Percentiles rank a stretch among this genome's conserved stretches.
Conservation (phyloP, 2,888 invertebrate species). For the Mesopsocus fuscifrons region DNA sequence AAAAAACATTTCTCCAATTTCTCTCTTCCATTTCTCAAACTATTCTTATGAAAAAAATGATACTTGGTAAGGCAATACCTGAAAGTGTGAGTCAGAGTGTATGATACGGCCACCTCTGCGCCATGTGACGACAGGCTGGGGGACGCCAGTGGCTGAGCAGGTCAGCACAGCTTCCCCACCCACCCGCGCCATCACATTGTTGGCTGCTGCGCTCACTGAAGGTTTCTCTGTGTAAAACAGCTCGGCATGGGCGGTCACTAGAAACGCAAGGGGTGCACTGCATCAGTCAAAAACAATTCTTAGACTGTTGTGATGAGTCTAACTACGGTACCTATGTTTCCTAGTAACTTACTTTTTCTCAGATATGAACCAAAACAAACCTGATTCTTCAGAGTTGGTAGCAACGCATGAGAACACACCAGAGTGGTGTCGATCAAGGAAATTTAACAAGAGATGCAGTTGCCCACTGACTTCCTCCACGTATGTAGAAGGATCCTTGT, state of each 20-base stretch:
- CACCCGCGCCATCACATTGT: slow-evolving; percentile 8
- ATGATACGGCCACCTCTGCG: slow-evolving; percentile 23
- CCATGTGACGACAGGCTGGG: slow-evolving; percentile 38
- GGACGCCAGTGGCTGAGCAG: slow-evolving; percentile 39
- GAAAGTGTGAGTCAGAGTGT: neutral
- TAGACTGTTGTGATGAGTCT: no score
- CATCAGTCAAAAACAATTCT: no score
- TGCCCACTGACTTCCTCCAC: slow-evolving; percentile 1
- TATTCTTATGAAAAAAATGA: no score
- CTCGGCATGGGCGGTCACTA: slow-evolving; percentile 10
- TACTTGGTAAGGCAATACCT: no score
- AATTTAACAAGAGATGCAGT: neutral
- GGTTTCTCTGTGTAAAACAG: slow-evolving; percentile 13
- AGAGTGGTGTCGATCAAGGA: slow-evolving; percentile 18
- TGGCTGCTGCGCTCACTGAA: slow-evolving; percentile 9
- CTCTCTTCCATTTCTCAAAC: no score
- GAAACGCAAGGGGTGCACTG: no score
- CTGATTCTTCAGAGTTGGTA: slow-evolving; percentile 20
- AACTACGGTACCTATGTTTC: neutral
- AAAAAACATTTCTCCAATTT: no score
- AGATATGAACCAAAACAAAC: neutral
- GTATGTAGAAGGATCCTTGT: neutral
- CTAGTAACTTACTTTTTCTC: neutral
- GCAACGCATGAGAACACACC: slow-evolving; percentile 29
- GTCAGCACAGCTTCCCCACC: slow-evolving; percentile 25